These are phyloP conservation scores for Laterallus jamaicensis DNA, from an alignment of 2,113 vertebrate species.

Conservation along the genomic window DNA sequence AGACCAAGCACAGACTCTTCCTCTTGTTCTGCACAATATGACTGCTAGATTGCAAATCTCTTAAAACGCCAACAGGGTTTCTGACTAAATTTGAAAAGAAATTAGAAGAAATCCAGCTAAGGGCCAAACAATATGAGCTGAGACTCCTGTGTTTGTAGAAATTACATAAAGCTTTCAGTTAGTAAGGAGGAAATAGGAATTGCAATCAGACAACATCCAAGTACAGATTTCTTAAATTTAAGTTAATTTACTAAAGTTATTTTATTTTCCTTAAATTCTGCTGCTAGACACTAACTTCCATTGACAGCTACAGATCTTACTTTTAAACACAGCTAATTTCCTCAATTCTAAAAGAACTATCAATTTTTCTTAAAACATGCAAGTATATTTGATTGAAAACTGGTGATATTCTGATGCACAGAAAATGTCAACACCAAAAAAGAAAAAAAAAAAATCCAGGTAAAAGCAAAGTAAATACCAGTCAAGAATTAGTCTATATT, in stretches of 20 bases:
- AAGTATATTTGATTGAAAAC: background rate
- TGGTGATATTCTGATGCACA: background rate
- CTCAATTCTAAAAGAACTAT: background rate
- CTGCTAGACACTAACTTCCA: background rate
- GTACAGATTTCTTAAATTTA: slow-evolving; percentile 10
- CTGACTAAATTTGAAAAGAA: slow-evolving; percentile 37
- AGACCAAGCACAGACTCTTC: slow-evolving; percentile 61
- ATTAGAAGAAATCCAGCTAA: slow-evolving; percentile 50
- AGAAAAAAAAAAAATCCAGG: background rate
- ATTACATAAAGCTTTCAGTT: slow-evolving; percentile 32
- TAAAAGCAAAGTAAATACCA: background rate
- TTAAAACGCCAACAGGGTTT: slow-evolving; percentile 1
- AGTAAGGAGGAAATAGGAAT: slow-evolving; percentile 26
- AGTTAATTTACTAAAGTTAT: background rate
- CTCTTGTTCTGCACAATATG: slow-evolving; percentile 46
- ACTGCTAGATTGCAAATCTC: slow-evolving; percentile 35
- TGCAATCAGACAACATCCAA: slow-evolving; percentile 27
- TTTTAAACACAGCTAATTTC: background rate
- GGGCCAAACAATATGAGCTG: slow-evolving; percentile 25
- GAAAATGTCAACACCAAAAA: background rate
- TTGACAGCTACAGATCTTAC: background rate
- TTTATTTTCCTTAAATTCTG: slow-evolving; percentile 26
- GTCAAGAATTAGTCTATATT: background rate
- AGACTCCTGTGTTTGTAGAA: slow-evolving; percentile 13
- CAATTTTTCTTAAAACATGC: background rate